A percentile compares a stretch with the other conserved stretches of the same genome.
phyloP scores from a whole-genome alignment of 1,140 invertebrate species.

The Diorhabda elongata region DNA sequence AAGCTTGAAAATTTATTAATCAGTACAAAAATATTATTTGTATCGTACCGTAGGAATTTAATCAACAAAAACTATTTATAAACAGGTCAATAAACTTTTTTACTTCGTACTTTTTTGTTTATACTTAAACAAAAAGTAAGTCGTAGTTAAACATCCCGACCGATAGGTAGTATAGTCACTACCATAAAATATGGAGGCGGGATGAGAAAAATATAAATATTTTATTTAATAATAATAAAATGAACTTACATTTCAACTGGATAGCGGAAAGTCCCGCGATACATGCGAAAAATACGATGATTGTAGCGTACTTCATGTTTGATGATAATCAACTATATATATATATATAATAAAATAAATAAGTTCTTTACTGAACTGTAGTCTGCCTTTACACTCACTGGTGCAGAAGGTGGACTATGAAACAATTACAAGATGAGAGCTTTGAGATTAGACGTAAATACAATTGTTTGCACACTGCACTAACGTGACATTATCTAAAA shows the following conservation, averaged over 20 bases:
- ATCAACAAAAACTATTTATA: too few relatives aligned
- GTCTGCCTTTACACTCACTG: slow-evolving; percentile 83
- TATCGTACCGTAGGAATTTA: too few relatives aligned
- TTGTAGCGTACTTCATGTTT: slow-evolving; percentile 50
- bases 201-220: too few relatives aligned
- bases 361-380: not conserved
- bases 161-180: not conserved
- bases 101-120: too few relatives aligned
- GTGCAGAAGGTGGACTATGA: slow-evolving; percentile 70
- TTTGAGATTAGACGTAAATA: slow-evolving; percentile 4
- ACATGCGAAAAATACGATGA: slow-evolving; percentile 34
- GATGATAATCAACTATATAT: too few relatives aligned
- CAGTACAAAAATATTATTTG: too few relatives aligned
- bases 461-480: slow-evolving; percentile 29
- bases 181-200: too few relatives aligned
- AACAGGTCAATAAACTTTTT: too few relatives aligned
- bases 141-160: too few relatives aligned
- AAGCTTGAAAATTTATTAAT: not conserved
- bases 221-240: slow-evolving; percentile 10
- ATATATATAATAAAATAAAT: too few relatives aligned
- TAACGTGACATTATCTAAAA: slow-evolving; percentile 4
- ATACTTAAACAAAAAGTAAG: too few relatives aligned
- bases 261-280: slow-evolving; percentile 46
- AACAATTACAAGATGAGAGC: slow-evolving; percentile 21
- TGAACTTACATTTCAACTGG: slow-evolving; percentile 53